phyloP scores from a whole-genome alignment of 2,888 invertebrate genomes.

The Drosophila meridiana region DNA sequence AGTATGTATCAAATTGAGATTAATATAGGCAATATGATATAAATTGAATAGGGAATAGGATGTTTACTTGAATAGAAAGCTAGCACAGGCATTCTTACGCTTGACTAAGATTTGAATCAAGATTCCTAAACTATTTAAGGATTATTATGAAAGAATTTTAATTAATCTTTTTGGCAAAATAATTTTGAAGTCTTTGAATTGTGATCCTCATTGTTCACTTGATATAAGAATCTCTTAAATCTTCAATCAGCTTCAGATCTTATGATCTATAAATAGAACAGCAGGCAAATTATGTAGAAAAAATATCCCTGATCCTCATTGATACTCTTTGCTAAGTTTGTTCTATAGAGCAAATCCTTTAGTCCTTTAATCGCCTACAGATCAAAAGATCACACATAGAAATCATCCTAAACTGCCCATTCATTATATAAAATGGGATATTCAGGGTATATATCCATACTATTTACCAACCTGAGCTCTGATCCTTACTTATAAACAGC shows the following conservation, averaged over 20 bases:
- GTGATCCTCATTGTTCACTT: neutral
- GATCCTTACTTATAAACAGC: neutral
- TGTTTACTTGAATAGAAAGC: neutral
- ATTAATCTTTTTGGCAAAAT: too few relatives aligned
- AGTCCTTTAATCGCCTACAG: neutral
- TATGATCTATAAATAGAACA: too few relatives aligned
- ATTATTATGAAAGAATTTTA: too few relatives aligned
- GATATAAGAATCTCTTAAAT: neutral
- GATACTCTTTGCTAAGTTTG: neutral
- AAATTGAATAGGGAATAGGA: neutral
- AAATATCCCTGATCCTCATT: neutral
- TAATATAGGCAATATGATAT: too few relatives aligned
- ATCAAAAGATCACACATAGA: neutral
- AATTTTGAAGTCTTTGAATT: too few relatives aligned
- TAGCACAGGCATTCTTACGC: neutral
- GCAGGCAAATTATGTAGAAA: too few relatives aligned
- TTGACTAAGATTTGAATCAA: neutral
- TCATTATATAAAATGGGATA: neutral
- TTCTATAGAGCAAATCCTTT: neutral
- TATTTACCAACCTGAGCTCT: neutral
- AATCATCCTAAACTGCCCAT: neutral
- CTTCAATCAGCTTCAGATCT: neutral
- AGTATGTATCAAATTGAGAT: neutral
- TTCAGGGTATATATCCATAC: neutral
- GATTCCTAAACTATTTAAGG: neutral